Percentiles rank a stretch among this genome's conserved stretches.
Conservation (phyloP, 2,113 vertebrate genomes). For the Macroglossus sobrinus region DNA sequence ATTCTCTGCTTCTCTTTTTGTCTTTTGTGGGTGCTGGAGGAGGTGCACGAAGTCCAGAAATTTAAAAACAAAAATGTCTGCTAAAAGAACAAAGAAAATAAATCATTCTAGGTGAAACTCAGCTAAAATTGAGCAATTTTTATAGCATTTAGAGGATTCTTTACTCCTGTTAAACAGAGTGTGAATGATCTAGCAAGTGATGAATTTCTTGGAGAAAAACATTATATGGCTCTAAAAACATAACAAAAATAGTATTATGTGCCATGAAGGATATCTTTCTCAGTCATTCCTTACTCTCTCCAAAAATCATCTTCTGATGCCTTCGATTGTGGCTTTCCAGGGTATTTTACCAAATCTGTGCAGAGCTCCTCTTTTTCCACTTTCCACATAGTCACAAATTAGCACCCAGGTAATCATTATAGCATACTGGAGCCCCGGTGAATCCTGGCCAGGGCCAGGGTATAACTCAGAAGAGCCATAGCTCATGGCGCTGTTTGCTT, state of each 20-base stretch:
- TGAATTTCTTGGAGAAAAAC: slow-evolving; percentile 73
- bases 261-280: slow-evolving; percentile 66
- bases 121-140: slow-evolving; percentile 73
- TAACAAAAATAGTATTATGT: slow-evolving; percentile 48
- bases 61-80: slow-evolving; percentile 45
- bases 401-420: background rate
- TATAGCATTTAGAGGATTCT: slow-evolving; percentile 75
- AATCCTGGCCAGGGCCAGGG: background rate
- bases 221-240: slow-evolving; percentile 71
- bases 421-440: background rate
- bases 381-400: slow-evolving; percentile 52
- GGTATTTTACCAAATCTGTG: slow-evolving; percentile 40
- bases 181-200: slow-evolving; percentile 78
- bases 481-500: background rate
- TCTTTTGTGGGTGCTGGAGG: background rate
- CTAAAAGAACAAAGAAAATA: slow-evolving; percentile 68
- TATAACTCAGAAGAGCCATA: background rate
- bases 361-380: background rate
- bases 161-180: slow-evolving; percentile 70
- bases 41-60: background rate
- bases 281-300: background rate
- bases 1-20: background rate
- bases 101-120: slow-evolving; percentile 71
- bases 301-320: slow-evolving; percentile 48
- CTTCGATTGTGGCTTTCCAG: slow-evolving; percentile 22